Evolutionary conservation across 2,797 vertebrate genomes (phyloP).

Genomic region (Coluber constrictor): DNA sequence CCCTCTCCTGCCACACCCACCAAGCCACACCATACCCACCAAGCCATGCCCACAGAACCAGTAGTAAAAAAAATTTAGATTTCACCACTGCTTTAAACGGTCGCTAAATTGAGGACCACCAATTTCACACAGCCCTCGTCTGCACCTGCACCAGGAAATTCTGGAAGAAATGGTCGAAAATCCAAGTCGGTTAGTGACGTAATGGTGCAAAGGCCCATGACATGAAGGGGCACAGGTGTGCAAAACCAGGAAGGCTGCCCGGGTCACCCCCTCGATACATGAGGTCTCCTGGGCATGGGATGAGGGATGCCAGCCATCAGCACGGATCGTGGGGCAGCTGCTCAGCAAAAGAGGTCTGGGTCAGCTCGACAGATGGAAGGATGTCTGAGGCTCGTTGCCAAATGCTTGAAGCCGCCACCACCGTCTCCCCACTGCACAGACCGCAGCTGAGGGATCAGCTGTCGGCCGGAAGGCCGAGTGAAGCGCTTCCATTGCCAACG

Average conservation of each 20-base stretch:
- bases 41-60: too few species aligned
- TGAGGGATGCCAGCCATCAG: not conserved
- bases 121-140: not conserved
- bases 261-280: not conserved
- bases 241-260: not conserved
- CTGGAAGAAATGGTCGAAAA: not conserved
- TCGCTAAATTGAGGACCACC: not conserved
- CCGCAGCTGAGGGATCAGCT: not conserved
- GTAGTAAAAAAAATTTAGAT: too few species aligned
- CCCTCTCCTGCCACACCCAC: too few species aligned
- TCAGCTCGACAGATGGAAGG: conserved; percentile 16
- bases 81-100: not conserved
- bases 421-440: not conserved
- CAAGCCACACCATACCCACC: too few species aligned
- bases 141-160: not conserved
- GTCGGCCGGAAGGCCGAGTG: not conserved
- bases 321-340: not conserved
- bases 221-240: not conserved
- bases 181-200: not conserved
- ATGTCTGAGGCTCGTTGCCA: not conserved
- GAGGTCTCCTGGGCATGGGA: not conserved
- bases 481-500: not conserved
- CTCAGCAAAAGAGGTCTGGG: not conserved
- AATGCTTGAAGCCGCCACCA: not conserved
- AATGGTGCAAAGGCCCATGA: not conserved